Percentiles rank a stretch among this genome's conserved stretches.
Conservation (phyloP, 2,888 invertebrate genomes). For the Incurvaria masculella region DNA sequence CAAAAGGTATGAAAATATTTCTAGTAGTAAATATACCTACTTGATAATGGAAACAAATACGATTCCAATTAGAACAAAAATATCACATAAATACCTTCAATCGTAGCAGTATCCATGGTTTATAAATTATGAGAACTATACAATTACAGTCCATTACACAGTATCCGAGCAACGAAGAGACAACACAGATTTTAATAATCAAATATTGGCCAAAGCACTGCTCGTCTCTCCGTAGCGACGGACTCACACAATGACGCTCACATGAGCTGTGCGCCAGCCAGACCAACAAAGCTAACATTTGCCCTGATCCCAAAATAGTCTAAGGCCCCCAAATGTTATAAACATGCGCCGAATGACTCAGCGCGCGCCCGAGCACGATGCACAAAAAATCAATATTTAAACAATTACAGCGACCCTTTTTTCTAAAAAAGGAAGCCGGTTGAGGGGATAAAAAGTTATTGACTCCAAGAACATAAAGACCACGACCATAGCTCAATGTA, state of each 20-base stretch:
- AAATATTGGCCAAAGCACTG: background rate
- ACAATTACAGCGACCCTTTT: conserved; percentile 27
- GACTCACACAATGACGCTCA: conserved; percentile 28
- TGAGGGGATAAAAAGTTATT: no score
- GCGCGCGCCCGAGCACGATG: conserved; percentile 20
- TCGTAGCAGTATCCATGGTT: no score
- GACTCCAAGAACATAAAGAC: background rate
- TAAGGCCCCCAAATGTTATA: conserved; percentile 52
- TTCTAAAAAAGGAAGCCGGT: conserved; percentile 10
- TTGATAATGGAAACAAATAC: no score
- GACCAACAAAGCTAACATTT: conserved; percentile 38
- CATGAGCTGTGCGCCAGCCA: conserved; percentile 19
- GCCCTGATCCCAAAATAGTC: conserved; percentile 50
- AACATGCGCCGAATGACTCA: conserved; percentile 38
- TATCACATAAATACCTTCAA: no score
- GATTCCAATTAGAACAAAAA: no score
- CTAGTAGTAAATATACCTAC: no score
- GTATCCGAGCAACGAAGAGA: background rate
- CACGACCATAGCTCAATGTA: background rate
- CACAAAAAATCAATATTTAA: conserved; percentile 46
- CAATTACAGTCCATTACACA: background rate
- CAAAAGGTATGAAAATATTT: no score
- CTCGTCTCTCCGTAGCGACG: conserved; percentile 12
- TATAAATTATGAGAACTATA: no score
- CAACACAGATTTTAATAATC: background rate